These are phyloP conservation scores for Brachypteracias leptosomus DNA, from an alignment of 2,113 vertebrate genomes.

Conservation along the genomic window DNA sequence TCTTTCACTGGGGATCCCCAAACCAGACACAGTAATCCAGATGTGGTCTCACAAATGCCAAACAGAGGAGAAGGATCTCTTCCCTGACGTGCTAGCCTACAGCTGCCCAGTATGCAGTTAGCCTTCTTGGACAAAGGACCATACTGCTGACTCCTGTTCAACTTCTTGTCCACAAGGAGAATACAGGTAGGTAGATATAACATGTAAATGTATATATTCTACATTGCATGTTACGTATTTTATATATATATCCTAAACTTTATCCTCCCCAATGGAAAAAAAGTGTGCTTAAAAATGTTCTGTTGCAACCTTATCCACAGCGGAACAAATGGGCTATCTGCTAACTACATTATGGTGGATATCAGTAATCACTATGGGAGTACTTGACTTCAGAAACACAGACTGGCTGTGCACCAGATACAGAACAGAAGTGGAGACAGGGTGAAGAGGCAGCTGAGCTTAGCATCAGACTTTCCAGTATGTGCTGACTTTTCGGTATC, in stretches of 20 bases:
- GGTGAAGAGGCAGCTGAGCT: constrained; percentile 39
- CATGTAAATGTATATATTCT: not conserved
- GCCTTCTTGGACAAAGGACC: not conserved
- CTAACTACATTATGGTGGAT: constrained; percentile 50
- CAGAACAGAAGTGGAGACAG: not conserved
- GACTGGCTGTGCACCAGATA: constrained; percentile 35
- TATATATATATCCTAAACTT: not conserved
- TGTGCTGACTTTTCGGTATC: constrained; percentile 29
- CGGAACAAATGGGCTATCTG: constrained; percentile 34
- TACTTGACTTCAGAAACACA: constrained; percentile 7
- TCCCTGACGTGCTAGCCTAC: not conserved
- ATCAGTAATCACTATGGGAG: constrained; percentile 34
- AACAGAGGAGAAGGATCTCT: not conserved
- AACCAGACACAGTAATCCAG: not conserved
- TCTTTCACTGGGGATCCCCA: not conserved
- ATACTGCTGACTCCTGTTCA: not conserved
- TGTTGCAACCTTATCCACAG: not conserved
- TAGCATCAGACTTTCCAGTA: constrained; percentile 40
- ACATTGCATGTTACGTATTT: not conserved
- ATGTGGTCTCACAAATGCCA: not conserved
- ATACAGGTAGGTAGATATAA: not conserved
- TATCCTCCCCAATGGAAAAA: not conserved
- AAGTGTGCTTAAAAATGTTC: not conserved
- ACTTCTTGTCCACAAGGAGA: not conserved
- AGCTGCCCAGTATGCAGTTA: not conserved